Evolutionary conservation across 2,113 vertebrate species (phyloP).

Genomic region (Notarius lentiginosus): DNA sequence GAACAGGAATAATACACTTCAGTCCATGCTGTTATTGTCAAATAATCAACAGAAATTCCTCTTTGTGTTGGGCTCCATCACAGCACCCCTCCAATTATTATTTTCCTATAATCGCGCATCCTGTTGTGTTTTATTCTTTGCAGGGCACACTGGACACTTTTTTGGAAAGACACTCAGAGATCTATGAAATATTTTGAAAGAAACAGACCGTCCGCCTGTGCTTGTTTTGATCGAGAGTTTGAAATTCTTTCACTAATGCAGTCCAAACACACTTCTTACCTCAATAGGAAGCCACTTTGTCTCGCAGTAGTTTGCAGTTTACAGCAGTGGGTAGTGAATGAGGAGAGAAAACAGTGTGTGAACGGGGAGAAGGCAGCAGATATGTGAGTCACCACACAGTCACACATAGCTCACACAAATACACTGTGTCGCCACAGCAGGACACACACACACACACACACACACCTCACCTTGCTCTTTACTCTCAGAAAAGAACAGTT

Average conservation of each 20-base stretch:
- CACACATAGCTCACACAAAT: constrained; percentile 45
- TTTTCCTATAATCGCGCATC: not conserved
- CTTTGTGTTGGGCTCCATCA: not conserved
- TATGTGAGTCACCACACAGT: constrained; percentile 39
- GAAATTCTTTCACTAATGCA: not conserved
- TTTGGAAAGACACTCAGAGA: not conserved
- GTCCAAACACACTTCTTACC: not conserved
- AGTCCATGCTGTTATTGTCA: not conserved
- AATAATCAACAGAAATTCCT: not conserved
- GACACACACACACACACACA: not conserved
- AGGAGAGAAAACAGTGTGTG: not conserved
- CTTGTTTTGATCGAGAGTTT: not conserved
- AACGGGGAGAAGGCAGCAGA: not conserved
- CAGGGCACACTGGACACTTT: not conserved
- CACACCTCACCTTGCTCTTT: not conserved
- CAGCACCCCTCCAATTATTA: not conserved
- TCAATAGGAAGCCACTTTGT: constrained; percentile 16
- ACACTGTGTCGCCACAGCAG: constrained; percentile 6
- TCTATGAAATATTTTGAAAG: not conserved
- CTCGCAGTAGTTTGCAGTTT: constrained; percentile 13
- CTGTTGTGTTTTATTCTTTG: not conserved
- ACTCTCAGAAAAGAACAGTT: not conserved
- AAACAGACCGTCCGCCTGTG: not conserved
- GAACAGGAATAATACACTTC: not conserved
- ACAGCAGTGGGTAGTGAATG: constrained; percentile 23